Conservation (phyloP, 2,797 vertebrate genomes). For the Pelodytes ibericus region DNA sequence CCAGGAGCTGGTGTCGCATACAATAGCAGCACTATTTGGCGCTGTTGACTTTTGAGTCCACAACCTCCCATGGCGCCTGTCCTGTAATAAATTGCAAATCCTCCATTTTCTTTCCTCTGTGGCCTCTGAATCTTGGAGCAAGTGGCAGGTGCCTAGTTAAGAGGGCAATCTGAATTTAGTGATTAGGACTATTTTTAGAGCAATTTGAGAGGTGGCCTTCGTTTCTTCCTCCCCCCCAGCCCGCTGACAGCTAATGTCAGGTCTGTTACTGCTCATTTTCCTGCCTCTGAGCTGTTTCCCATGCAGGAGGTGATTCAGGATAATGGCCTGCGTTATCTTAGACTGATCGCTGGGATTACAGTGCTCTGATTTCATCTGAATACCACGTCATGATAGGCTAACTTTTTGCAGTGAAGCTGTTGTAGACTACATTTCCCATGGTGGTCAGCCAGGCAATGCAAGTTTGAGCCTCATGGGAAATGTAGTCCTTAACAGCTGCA, state of each 20-base stretch:
- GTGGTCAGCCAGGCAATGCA: too few species aligned
- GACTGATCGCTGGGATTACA: neutral
- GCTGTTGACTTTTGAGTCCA: too few species aligned
- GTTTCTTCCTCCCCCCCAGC: neutral
- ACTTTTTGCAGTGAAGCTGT: too few species aligned
- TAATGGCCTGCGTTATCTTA: neutral
- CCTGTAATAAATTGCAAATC: too few species aligned
- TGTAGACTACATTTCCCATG: too few species aligned
- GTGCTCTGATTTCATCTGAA: neutral
- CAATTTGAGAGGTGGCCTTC: neutral
- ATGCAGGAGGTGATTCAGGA: neutral
- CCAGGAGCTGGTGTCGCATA: too few species aligned
- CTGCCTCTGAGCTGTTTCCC: neutral
- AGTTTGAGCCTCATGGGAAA: too few species aligned
- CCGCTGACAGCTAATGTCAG: slow-evolving; percentile 11
- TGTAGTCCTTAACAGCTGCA: too few species aligned
- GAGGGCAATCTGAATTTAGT: neutral
- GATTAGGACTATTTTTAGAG: slow-evolving; percentile 16
- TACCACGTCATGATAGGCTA: too few species aligned
- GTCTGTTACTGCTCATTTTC: neutral
- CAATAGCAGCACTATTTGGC: too few species aligned
- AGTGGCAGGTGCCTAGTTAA: slow-evolving; percentile 14
- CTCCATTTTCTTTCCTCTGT: too few species aligned
- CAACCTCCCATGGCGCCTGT: too few species aligned
- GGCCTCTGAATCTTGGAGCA: neutral